Evolutionary conservation across 2,113 vertebrate species (phyloP).

Genomic region (Campylomormyrus tamandua): DNA sequence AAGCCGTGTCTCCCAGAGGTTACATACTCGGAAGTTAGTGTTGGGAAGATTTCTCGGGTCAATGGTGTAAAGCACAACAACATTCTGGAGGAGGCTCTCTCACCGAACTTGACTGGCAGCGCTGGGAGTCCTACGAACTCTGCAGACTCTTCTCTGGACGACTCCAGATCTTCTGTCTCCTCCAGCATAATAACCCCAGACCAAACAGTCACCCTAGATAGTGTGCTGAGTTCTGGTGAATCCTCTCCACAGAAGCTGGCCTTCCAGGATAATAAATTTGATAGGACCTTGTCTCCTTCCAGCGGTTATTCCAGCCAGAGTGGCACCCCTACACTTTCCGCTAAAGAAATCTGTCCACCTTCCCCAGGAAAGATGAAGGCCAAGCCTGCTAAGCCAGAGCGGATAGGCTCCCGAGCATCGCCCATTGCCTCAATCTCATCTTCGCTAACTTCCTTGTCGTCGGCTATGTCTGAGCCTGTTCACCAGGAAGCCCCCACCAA

Average conservation of each 20-base stretch:
- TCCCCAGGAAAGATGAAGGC: constrained; percentile 65
- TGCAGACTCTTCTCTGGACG: constrained; percentile 27
- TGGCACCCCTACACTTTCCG: constrained; percentile 78
- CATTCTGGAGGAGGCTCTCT: constrained; percentile 43
- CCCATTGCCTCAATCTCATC: constrained; percentile 72
- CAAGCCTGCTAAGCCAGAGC: constrained; percentile 74
- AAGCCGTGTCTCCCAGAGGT: constrained; percentile 54
- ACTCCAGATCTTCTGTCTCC: constrained; percentile 23
- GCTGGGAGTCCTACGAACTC: constrained; percentile 22
- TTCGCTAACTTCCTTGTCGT: constrained; percentile 78
- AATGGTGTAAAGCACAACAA: constrained; percentile 32
- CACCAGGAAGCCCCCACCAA: constrained; percentile 38
- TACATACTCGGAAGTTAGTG: constrained; percentile 20
- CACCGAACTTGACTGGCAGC: constrained; percentile 16
- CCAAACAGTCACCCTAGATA: constrained; percentile 30
- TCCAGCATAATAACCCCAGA: constrained; percentile 40
- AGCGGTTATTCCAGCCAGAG: constrained; percentile 98
- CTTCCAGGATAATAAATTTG: constrained; percentile 52
- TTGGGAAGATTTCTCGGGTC: constrained; percentile 8
- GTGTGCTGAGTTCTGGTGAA: constrained; percentile 53
- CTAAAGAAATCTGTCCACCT: constrained; percentile 64
- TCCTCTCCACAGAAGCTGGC: constrained; percentile 52
- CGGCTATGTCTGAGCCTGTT: constrained; percentile 63
- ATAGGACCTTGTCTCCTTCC: constrained; percentile 88
- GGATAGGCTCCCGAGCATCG: constrained; percentile 63